Conservation (phyloP, 1,140 invertebrate genomes). For the Vanessa tameamea region DNA sequence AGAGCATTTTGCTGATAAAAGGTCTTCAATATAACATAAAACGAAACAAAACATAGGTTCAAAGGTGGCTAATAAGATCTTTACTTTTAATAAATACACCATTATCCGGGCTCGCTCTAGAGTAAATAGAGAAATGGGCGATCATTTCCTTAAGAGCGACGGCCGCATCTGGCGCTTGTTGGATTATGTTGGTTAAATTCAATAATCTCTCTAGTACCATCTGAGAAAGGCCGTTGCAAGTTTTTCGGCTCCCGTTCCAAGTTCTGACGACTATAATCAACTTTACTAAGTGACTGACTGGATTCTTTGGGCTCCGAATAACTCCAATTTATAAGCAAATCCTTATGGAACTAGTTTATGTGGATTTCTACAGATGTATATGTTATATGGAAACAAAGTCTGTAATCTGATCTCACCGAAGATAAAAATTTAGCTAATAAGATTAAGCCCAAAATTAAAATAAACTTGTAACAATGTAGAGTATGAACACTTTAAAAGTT, state of each 20-base stretch:
- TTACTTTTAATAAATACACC: slow-evolving; percentile 56
- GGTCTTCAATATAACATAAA: slow-evolving; percentile 24
- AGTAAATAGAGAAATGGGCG: slow-evolving; percentile 67
- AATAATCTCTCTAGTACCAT: slow-evolving; percentile 63
- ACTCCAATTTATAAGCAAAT: background rate
- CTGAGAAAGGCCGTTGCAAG: slow-evolving; percentile 56
- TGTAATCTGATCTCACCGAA: too few relatives aligned
- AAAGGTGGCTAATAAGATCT: slow-evolving; percentile 44
- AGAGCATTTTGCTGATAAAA: slow-evolving; percentile 31
- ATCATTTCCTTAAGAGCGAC: slow-evolving; percentile 57
- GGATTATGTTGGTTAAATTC: slow-evolving; percentile 71
- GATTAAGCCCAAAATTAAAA: too few relatives aligned
- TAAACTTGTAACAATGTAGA: too few relatives aligned
- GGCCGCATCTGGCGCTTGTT: slow-evolving; percentile 62
- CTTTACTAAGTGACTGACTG: slow-evolving; percentile 14
- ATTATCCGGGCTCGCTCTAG: slow-evolving; percentile 48
- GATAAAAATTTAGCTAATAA: too few relatives aligned
- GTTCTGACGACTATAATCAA: slow-evolving; percentile 23
- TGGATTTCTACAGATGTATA: background rate
- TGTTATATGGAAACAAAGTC: too few relatives aligned
- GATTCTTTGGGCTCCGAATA: background rate
- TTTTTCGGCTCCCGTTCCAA: slow-evolving; percentile 45
- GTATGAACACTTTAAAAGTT: too few relatives aligned
- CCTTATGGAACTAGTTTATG: background rate
- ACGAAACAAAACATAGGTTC: slow-evolving; percentile 39